Conservation (phyloP, 1,140 invertebrate species). For the Achroia grisella region DNA sequence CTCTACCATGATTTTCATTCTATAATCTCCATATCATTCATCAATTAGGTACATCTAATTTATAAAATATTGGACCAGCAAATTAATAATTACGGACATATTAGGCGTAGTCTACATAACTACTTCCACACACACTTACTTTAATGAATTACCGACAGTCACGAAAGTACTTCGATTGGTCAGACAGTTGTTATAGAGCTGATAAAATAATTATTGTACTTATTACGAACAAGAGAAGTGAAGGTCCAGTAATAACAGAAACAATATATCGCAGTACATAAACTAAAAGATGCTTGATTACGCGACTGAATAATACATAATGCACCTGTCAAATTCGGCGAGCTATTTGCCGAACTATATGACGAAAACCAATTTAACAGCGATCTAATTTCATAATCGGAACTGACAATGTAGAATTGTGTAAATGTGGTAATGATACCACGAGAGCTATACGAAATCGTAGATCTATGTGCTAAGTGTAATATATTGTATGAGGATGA, state of each 20-base stretch:
- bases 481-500: background rate
- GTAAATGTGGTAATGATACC: conserved; percentile 48
- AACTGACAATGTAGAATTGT: conserved; percentile 53
- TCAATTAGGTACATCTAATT: too few species aligned
- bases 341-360: conserved; percentile 37
- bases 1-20: too few species aligned
- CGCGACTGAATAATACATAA: conserved; percentile 16
- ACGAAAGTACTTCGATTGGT: conserved; percentile 10
- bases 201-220: background rate
- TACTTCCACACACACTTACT: conserved; percentile 22
- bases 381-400: conserved; percentile 48
- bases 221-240: background rate
- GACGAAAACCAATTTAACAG: conserved; percentile 55
- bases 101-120: conserved; percentile 16
- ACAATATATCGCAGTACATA: conserved; percentile 3
- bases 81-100: conserved; percentile 5
- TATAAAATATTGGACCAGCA: background rate
- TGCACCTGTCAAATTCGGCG: conserved; percentile 21
- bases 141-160: conserved; percentile 19
- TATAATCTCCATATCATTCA: too few species aligned
- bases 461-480: conserved; percentile 3
- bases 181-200: background rate
- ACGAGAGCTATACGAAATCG: conserved; percentile 25
- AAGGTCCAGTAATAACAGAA: too few species aligned
- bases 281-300: conserved; percentile 1